Conservation (phyloP, 2,113 vertebrate species). For the Equus quagga region DNA sequence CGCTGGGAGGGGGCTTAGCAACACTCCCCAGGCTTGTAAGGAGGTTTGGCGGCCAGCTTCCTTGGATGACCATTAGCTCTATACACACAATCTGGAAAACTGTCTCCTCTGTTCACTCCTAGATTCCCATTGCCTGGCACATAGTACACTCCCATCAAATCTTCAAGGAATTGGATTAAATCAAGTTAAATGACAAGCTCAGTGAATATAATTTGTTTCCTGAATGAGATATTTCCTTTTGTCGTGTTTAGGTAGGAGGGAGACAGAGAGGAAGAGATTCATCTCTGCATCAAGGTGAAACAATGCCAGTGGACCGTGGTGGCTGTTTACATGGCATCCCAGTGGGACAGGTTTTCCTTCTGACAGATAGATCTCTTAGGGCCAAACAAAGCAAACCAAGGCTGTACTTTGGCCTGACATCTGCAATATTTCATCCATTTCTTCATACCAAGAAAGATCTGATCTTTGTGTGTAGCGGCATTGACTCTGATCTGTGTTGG, state of each 20-base stretch:
- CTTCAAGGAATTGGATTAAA: neutral
- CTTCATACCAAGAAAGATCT: neutral
- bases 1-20: neutral
- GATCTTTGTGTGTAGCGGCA: neutral
- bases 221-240: neutral
- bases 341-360: neutral
- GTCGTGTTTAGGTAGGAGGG: neutral
- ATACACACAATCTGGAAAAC: neutral
- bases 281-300: neutral
- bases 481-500: neutral
- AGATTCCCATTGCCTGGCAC: no score
- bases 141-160: neutral
- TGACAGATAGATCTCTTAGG: neutral
- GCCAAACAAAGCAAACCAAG: slow-evolving; percentile 24
- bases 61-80: neutral
- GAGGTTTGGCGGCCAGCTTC: neutral
- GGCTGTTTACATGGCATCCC: neutral
- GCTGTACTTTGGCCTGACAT: neutral
- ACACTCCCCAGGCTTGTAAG: no score
- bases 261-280: neutral
- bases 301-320: neutral
- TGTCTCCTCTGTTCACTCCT: neutral
- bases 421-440: neutral
- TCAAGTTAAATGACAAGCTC: neutral
- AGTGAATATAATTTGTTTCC: neutral